These are phyloP conservation scores for Cygnus atratus DNA, from an alignment of 2,113 vertebrate genomes.

Conservation along the genomic window DNA sequence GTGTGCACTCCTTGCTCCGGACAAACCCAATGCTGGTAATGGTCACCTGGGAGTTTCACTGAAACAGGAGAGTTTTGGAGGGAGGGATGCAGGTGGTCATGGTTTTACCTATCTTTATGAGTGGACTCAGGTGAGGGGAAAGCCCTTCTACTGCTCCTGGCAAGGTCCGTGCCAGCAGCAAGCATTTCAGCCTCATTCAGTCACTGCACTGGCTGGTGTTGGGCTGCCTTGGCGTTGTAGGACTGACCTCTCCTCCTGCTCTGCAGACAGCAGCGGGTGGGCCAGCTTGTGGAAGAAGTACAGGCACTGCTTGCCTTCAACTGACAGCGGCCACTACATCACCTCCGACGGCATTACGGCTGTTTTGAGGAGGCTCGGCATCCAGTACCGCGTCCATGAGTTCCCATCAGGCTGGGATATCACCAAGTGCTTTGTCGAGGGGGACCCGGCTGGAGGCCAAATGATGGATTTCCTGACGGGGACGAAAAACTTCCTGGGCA, in stretches of 20 bases:
- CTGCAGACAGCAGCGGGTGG: constrained; percentile 44
- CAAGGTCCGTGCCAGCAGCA: rapidly evolving
- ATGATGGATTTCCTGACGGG: constrained; percentile 86
- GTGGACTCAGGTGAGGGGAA: not conserved
- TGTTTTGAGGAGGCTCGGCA: constrained; percentile 61
- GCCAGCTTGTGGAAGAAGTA: constrained; percentile 31
- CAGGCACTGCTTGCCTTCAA: constrained; percentile 33
- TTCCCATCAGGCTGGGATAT: constrained; percentile 78
- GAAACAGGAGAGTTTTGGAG: not conserved
- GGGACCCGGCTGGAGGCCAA: constrained; percentile 74
- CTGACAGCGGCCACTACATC: constrained; percentile 74
- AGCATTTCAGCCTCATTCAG: not conserved
- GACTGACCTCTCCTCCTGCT: not conserved
- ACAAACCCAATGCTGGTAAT: not conserved
- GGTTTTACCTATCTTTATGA: not conserved
- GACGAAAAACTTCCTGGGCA: constrained; percentile 75
- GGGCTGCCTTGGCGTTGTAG: not conserved
- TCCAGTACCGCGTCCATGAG: constrained; percentile 63
- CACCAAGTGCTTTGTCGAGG: constrained; percentile 80
- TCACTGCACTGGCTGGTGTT: not conserved
- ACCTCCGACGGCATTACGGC: constrained; percentile 74
- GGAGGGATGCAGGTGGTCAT: rapidly evolving
- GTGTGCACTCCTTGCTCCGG: not conserved
- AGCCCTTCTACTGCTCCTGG: not conserved
- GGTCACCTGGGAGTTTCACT: not conserved